Base-by-base conservation (phyloP, 2,888 invertebrate genomes). In the Dendrolimus pini region DNA sequence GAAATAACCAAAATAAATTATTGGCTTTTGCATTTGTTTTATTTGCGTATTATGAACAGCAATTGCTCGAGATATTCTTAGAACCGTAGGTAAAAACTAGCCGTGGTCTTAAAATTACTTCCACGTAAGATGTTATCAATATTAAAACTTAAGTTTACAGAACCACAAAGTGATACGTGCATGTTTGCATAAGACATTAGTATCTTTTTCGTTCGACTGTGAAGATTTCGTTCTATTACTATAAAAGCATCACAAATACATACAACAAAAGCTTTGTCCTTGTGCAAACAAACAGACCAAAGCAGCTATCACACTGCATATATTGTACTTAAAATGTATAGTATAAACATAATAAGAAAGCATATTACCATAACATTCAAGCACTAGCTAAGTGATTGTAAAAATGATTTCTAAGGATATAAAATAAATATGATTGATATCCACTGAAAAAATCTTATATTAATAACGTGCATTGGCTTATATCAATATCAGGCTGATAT, bases 181-280 rank as follows among this genome's bases (percentile, higher is more conserved):
- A 18, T 66, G 68, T 72, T 69, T 72, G 60, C 59, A 55, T 58
- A 63, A 66, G 53, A 62, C 65, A 64, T 69, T 69, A 61, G 63
- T 64, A 61, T 60, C 59, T 61, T 58, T 61, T 63, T 57, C 58
- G 56, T 58, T 64, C 52, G 59, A 63, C 62, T 59, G 65, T 62
- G 64, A 68, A 60, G 65, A 64, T 66, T 70, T 67, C 68, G 61
- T 74, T 74, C 69, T 71, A 71, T 69, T 65, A 66, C 57, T 67
- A 67, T 71, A 75, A 74, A 72, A 72, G 71, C 67, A 65, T 65
- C 61, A 61, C 67, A 71, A 76, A 75, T 62, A 72, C 58, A 62
- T 61, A 55, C 58, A 61, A 72, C 66, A 77, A 71, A 73, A 62
- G 62, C 60, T 60, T 58, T 64, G 66, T 69, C 62, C 62, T 63